These are phyloP conservation scores for Diachrysia chrysitis DNA, from an alignment of 2,888 invertebrate species.

Conservation along the genomic window DNA sequence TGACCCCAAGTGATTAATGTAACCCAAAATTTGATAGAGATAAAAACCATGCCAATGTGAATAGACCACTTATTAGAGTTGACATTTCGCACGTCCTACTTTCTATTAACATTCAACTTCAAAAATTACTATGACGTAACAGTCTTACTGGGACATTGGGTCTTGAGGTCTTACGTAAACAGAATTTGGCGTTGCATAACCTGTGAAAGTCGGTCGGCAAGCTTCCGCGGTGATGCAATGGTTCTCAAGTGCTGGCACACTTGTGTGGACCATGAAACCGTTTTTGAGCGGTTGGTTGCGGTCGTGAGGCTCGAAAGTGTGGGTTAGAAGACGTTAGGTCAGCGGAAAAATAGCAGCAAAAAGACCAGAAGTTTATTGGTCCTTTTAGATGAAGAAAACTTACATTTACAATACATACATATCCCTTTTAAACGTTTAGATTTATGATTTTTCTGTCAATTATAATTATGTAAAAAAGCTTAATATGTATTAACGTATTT, in stretches of 20 bases:
- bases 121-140: conserved; percentile 82
- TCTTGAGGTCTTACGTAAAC: conserved; percentile 83
- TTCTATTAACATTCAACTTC: conserved; percentile 85
- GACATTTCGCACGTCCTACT: conserved; percentile 85
- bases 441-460: neutral
- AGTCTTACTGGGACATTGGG: conserved; percentile 84
- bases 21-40: conserved; percentile 17
- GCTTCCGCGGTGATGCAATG: conserved; percentile 84
- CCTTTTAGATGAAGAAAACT: no score
- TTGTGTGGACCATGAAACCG: conserved; percentile 72
- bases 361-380: neutral
- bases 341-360: neutral
- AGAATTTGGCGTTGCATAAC: conserved; percentile 80
- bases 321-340: conserved; percentile 45
- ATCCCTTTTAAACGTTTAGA: neutral
- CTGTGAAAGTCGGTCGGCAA: conserved; percentile 84
- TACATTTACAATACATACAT: no score
- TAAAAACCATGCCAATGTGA: conserved; percentile 61
- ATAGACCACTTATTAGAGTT: conserved; percentile 64
- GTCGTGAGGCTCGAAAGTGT: conserved; percentile 50
- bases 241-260: conserved; percentile 75
- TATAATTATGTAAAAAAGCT: neutral
- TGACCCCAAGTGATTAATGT: conserved; percentile 6
- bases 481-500: conserved; percentile 46
- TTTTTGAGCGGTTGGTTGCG: conserved; percentile 59